A percentile compares a stretch with the other conserved stretches of the same genome.
phyloP scores from a whole-genome alignment of 2,797 vertebrate genomes.

The Iguana delicatissima region DNA sequence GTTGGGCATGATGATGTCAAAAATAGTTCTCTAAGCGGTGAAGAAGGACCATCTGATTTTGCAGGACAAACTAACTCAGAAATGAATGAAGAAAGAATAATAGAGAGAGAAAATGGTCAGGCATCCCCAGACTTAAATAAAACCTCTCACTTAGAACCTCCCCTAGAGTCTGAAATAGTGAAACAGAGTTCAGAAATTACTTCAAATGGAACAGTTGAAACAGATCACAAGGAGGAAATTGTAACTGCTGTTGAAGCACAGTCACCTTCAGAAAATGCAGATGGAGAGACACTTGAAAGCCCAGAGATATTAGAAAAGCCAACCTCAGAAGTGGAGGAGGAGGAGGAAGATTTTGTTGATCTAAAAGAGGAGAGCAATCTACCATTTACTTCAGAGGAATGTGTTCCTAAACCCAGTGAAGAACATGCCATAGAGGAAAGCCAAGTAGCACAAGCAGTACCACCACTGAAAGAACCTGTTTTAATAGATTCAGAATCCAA shows the following conservation, averaged over 20 bases:
- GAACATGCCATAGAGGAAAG: slow-evolving; percentile 66
- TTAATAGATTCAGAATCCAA: slow-evolving; percentile 42
- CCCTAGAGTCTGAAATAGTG: slow-evolving; percentile 26
- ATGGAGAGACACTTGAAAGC: slow-evolving; percentile 63
- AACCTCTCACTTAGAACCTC: slow-evolving; percentile 51
- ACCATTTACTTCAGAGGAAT: slow-evolving; percentile 63
- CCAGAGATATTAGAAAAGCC: slow-evolving; percentile 72
- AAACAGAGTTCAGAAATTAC: slow-evolving; percentile 60
- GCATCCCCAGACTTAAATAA: slow-evolving; percentile 42
- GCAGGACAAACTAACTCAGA: slow-evolving; percentile 44
- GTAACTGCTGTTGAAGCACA: slow-evolving; percentile 54
- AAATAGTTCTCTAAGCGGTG: slow-evolving; percentile 37
- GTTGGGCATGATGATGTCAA: slow-evolving; percentile 20
- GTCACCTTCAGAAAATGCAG: slow-evolving; percentile 52
- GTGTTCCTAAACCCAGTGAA: slow-evolving; percentile 55
- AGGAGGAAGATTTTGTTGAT: slow-evolving; percentile 80
- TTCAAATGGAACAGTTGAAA: slow-evolving; percentile 62
- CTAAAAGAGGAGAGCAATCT: slow-evolving; percentile 75
- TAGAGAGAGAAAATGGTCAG: slow-evolving; percentile 45
- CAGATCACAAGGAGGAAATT: slow-evolving; percentile 62
- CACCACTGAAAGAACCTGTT: slow-evolving; percentile 41
- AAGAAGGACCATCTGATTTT: slow-evolving; percentile 41
- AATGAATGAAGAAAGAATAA: slow-evolving; percentile 47
- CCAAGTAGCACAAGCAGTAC: slow-evolving; percentile 49
- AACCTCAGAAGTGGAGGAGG: slow-evolving; percentile 69